Evolutionary conservation across 2,888 invertebrate genomes (phyloP), one percentile per base, ranked within the genome.

Genomic region (Calliopum simillimum): DNA sequence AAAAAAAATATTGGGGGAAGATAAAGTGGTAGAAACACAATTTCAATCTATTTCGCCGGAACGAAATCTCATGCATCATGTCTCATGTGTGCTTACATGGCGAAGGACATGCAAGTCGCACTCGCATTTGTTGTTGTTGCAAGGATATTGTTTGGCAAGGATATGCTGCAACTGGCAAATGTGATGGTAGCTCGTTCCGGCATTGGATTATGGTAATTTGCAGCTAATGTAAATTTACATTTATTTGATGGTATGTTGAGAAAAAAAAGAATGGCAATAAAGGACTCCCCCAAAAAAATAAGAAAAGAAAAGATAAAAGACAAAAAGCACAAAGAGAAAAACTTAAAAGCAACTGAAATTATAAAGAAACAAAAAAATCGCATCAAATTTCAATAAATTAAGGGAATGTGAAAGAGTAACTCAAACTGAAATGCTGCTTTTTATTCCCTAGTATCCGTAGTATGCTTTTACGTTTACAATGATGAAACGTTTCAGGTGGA

Each of bases 161-260:
- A 65, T 67, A 14, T 67, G 58, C 67, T 67, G 58, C 67, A 67
- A 58, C 67, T 67, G 67, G 71, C 69, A 69, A 65, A 71, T 70
- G 59, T 68, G 73, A 59, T 73, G 72, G 63, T 72, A 73, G 71
- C 71, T 74, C 72, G 65, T 73, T 71, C 73, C 71, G 71, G 71
- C 71, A 73, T 74, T 71, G 75, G 74, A 75, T 75, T 74, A 75
- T 74, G 74, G 72, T 75, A 75, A 75, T 75, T 75, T 72, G 65
- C 70, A 68, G 72, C 73, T 73, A 74, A 71, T 73, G 74, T 71
- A 74, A 72, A 73, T 72, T 70, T 67, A 47, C 47, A 47, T 56
- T 19, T 25, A 33, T 41, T 59, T 23, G 51, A 41, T n/a, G 21
- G 13, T 19, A 21, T 5, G 61, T 2, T 3, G 23, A 16, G n/a